Percentiles rank a stretch among this genome's conserved stretches.
These are phyloP conservation scores for Mizuhopecten yessoensis DNA, from an alignment of 1,140 invertebrate genomes.

Conservation along the genomic window DNA sequence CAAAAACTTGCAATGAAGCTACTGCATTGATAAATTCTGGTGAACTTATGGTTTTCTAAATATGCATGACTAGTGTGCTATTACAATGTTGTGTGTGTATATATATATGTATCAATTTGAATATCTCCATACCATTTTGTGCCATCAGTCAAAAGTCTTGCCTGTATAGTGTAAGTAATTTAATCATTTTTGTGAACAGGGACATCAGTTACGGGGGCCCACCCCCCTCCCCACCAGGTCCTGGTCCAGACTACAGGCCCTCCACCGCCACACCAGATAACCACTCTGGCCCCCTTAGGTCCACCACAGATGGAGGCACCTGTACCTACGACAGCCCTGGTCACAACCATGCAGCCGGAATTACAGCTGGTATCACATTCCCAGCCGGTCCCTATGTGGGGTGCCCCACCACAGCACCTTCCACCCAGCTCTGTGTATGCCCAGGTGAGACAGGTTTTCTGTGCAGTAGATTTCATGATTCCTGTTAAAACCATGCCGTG, in stretches of 20 bases:
- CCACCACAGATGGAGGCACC: constrained; percentile 63
- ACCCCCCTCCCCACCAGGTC: constrained; percentile 62
- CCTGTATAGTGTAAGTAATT: too few relatives aligned
- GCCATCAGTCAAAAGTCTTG: too few relatives aligned
- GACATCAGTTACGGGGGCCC: constrained; percentile 51
- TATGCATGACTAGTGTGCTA: too few relatives aligned
- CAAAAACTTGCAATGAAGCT: too few relatives aligned
- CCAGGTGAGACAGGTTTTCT: background rate
- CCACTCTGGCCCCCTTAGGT: constrained; percentile 51
- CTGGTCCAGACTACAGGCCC: constrained; percentile 63
- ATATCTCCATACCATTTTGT: too few relatives aligned
- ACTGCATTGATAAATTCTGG: too few relatives aligned
- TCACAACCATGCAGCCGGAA: constrained; percentile 64
- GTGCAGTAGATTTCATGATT: too few relatives aligned
- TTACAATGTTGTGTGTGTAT: too few relatives aligned
- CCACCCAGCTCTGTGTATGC: background rate
- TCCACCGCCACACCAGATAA: constrained; percentile 59
- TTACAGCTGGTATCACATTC: constrained; percentile 66
- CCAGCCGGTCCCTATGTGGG: constrained; percentile 44
- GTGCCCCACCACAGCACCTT: background rate
- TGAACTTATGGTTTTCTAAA: too few relatives aligned
- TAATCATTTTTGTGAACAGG: background rate
- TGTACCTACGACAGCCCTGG: constrained; percentile 36
- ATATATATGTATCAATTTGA: too few relatives aligned
- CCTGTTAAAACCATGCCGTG: too few relatives aligned